Conservation (phyloP, 2,113 vertebrate species). For the Daubentonia madagascariensis region DNA sequence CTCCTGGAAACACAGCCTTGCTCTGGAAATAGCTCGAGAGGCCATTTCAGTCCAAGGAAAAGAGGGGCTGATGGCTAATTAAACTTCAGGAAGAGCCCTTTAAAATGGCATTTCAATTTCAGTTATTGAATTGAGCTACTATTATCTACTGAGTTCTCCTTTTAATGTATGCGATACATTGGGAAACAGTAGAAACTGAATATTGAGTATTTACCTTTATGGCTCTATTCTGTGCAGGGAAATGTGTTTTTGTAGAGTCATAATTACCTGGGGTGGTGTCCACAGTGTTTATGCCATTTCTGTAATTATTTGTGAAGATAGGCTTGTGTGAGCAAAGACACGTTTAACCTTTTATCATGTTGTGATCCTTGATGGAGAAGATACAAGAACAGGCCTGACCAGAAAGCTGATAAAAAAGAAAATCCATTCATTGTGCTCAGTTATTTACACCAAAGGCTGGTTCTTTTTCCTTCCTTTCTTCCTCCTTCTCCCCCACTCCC, state of each 20-base stretch:
- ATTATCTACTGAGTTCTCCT: neutral
- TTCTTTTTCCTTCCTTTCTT: neutral
- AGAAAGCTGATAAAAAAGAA: neutral
- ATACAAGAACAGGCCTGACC: neutral
- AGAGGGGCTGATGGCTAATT: neutral
- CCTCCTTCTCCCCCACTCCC: neutral
- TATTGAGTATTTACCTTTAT: neutral
- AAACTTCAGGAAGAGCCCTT: neutral
- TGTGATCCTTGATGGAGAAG: neutral
- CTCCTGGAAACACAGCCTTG: neutral
- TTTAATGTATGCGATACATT: accelerated
- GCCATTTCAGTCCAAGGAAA: neutral
- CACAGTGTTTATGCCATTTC: neutral
- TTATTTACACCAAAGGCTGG: neutral
- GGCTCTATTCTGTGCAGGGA: neutral
- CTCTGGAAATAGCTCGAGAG: neutral
- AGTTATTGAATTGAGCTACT: neutral
- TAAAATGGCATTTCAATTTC: neutral
- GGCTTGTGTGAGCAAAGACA: neutral
- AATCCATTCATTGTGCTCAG: neutral
- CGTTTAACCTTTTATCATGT: neutral
- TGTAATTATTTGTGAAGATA: neutral
- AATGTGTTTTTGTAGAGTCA: neutral
- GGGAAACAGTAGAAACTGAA: neutral
- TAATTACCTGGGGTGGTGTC: neutral